These are phyloP conservation scores for Spea hammondii DNA, from an alignment of 2,797 vertebrate species.

Conservation along the genomic window DNA sequence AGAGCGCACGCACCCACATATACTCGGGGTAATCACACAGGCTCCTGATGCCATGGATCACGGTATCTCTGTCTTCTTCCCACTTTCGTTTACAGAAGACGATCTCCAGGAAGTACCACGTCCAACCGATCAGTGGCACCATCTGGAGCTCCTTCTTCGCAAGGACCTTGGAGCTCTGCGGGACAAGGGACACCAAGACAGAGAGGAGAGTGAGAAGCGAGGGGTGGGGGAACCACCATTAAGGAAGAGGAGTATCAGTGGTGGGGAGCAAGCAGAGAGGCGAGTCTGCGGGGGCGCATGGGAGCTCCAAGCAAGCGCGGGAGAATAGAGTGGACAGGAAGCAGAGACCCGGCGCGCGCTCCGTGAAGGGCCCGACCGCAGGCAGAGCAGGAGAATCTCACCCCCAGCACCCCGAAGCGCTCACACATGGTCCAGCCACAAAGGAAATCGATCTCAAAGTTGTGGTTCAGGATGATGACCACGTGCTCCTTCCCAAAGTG, in stretches of 20 bases:
- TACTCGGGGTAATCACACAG: conserved; percentile 90
- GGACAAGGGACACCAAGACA: not conserved
- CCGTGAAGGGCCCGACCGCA: not conserved
- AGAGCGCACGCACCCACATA: conserved; percentile 87
- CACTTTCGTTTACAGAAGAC: conserved; percentile 97
- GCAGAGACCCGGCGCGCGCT: not conserved
- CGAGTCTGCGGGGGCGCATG: not conserved
- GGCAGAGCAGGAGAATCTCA: conserved; percentile 59
- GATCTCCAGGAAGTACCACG: conserved; percentile 98
- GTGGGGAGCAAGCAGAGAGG: not conserved
- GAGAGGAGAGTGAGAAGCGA: not conserved
- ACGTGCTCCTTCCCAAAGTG: conserved; percentile 91
- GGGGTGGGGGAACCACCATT: not conserved
- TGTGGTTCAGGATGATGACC: conserved; percentile 97
- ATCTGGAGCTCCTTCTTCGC: conserved; percentile 94
- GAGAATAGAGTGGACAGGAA: not conserved
- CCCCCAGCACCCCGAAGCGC: conserved; percentile 90
- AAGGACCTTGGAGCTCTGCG: conserved; percentile 93
- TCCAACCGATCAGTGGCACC: conserved; percentile 97
- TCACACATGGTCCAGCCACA: conserved; percentile 99
- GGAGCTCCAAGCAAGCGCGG: not conserved
- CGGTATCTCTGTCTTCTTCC: conserved; percentile 91
- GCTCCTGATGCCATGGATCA: conserved; percentile 77
- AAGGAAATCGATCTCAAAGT: conserved; percentile 97
- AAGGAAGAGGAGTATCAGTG: not conserved